phyloP scores from a whole-genome alignment of 2,797 vertebrate genomes.

The Pangasius larnaudii region DNA sequence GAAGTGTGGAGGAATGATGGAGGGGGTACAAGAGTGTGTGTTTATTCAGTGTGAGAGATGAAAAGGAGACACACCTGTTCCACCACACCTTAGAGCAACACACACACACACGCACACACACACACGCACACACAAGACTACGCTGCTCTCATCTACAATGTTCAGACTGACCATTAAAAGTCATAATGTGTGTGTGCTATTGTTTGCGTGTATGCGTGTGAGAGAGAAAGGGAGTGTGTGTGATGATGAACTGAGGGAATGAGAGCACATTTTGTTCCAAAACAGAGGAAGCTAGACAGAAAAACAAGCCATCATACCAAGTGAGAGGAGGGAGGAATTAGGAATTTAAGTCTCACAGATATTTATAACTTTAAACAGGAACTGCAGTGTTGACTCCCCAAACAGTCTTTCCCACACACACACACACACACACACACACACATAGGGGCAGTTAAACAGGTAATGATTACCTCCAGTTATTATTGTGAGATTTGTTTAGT shows the following conservation, averaged over 20 bases:
- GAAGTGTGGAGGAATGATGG: not conserved
- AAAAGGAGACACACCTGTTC: slow-evolving; percentile 30
- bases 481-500: not conserved
- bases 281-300: slow-evolving; percentile 57
- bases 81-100: slow-evolving; percentile 19
- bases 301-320: slow-evolving; percentile 4
- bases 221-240: not conserved
- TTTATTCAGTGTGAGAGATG: slow-evolving; percentile 5
- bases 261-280: slow-evolving; percentile 63
- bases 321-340: slow-evolving; percentile 35
- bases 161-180: slow-evolving; percentile 1
- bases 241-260: slow-evolving; percentile 13
- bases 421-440: slow-evolving; percentile 35
- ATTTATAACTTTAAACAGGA: slow-evolving; percentile 79
- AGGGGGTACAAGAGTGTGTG: slow-evolving; percentile 5
- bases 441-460: not conserved
- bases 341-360: slow-evolving; percentile 71
- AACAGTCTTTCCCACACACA: slow-evolving; percentile 55
- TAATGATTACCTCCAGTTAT: slow-evolving; percentile 1
- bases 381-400: slow-evolving; percentile 74
- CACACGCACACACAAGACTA: not conserved
- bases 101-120: slow-evolving; percentile 11
- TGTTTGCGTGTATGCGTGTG: slow-evolving; percentile 6
- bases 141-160: not conserved
- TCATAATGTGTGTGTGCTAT: not conserved